These are phyloP conservation scores for Pharmacophagus antenor DNA, from an alignment of 2,888 invertebrate species.

Conservation along the genomic window DNA sequence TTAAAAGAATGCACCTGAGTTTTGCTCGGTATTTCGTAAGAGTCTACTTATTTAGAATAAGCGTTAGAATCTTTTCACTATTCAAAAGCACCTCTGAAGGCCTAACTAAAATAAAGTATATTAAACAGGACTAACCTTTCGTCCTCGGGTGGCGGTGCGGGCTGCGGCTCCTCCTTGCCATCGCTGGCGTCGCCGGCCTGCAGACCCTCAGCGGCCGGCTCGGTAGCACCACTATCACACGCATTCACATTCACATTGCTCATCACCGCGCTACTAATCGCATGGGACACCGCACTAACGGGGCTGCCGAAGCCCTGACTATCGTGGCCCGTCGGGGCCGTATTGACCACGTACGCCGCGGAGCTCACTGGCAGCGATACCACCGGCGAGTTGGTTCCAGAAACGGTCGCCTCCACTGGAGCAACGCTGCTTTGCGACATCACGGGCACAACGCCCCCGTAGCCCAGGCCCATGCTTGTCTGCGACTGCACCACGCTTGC, in stretches of 20 bases:
- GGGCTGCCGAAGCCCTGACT: slow-evolving; percentile 77
- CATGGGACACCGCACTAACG: slow-evolving; percentile 76
- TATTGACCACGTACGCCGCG: slow-evolving; percentile 59
- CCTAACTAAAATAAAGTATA: background rate
- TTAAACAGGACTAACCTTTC: slow-evolving; percentile 78
- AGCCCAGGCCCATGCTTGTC: slow-evolving; percentile 71
- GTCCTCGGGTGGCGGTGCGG: slow-evolving; percentile 66
- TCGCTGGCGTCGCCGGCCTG: slow-evolving; percentile 67
- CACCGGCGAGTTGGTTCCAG: slow-evolving; percentile 77
- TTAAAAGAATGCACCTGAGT: no score
- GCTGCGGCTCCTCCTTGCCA: slow-evolving; percentile 69
- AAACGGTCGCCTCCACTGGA: slow-evolving; percentile 69
- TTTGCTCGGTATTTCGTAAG: no score
- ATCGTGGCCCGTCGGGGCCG: slow-evolving; percentile 64
- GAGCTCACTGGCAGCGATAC: slow-evolving; percentile 75
- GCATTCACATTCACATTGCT: slow-evolving; percentile 75
- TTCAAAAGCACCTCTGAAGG: no score
- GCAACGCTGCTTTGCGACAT: slow-evolving; percentile 78
- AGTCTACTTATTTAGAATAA: no score
- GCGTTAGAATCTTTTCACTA: no score
- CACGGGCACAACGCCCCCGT: slow-evolving; percentile 71
- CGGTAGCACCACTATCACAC: slow-evolving; percentile 72
- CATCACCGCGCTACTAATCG: slow-evolving; percentile 69
- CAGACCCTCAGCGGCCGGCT: slow-evolving; percentile 55
- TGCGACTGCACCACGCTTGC: slow-evolving; percentile 76